phyloP scores from a whole-genome alignment of 2,888 invertebrate species.

The Halictus quadricinctus region DNA sequence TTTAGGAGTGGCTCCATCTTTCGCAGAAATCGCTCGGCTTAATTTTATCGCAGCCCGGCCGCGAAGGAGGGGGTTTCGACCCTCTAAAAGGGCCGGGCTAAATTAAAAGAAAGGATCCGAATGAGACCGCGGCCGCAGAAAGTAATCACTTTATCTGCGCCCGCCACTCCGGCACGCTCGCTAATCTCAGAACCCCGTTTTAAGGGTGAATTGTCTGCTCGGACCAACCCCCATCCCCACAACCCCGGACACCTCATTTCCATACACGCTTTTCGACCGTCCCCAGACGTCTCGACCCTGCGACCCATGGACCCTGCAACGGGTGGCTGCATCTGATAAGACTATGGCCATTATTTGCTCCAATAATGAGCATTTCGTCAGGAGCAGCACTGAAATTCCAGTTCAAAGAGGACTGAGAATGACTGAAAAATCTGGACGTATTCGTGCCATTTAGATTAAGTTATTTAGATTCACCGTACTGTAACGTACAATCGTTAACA shows the following conservation, averaged over 20 bases:
- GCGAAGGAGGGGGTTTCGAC: background rate
- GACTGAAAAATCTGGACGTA: background rate
- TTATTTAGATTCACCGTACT: background rate
- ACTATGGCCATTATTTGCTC: background rate
- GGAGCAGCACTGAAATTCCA: background rate
- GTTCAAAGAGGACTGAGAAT: background rate
- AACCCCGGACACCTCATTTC: conserved; percentile 58
- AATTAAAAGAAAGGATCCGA: conserved; percentile 76
- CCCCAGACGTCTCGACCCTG: background rate
- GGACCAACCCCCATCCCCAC: background rate
- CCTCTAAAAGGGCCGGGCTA: conserved; percentile 67
- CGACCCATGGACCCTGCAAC: background rate
- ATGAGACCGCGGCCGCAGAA: conserved; percentile 72
- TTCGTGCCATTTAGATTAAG: background rate
- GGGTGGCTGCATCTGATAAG: conserved; percentile 7
- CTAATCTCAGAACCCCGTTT: conserved; percentile 69
- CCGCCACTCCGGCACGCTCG: conserved; percentile 67
- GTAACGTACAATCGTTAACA: too few relatives aligned
- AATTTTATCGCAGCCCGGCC: conserved; percentile 71
- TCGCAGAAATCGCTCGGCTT: conserved; percentile 71
- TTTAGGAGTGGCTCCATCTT: conserved; percentile 45
- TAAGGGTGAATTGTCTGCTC: conserved; percentile 59
- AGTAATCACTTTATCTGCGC: conserved; percentile 76
- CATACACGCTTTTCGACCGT: conserved; percentile 49
- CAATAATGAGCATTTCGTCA: conserved; percentile 1